Evolutionary conservation across 92 coral and sea anemone species (phyloP), one percentile per base, ranked within the genome.

Genomic region (Micromussa lordhowensis): DNA sequence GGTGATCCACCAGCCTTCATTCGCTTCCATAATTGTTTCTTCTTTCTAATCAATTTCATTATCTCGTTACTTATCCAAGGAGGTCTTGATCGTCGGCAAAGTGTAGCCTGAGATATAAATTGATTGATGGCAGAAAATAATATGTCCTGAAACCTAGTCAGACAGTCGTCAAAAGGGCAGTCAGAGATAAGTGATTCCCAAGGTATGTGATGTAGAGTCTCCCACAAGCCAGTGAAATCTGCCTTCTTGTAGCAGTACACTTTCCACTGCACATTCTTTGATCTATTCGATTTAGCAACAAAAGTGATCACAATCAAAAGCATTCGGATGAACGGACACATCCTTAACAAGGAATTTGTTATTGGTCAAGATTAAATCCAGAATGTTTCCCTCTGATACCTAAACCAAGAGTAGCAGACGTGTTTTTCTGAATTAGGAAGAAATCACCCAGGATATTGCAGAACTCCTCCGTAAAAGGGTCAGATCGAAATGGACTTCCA

Each of bases 401-500:
- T 18, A 31, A 54, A 79, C 28, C 89, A 84, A 82, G 89, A 90
- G 89, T 79, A 15, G 74, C 69, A 79, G 48, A 55, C 5, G 54
- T 21, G 35, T 77, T 90, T 80, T 79, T 84, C 61, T 90, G 92
- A 12, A 82, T 30, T 54, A 90, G 36, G 35, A 90, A 79, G 68
- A 84, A 90, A 69, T 90, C 89, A 90, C 68, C 92, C 85, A 90
- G 71, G 49, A 90, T 79, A 55, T 54, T 77, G 78, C 92, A 89
- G 34, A 89, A 84, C n/a, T 69, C 85, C 73, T 83, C 92, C 19
- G 88, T 78, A 68, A 49, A 61, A 78, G 85, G 85, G 44, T 83
- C 85, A 24, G 92, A 68, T 30, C 44, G 16, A 12, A 66, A 28
- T 30, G 92, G 75, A 63, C 88, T 36, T 36, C 5, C 40, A 36